Base-by-base conservation (phyloP, 2,113 vertebrate species). In the Hippopotamus amphibius region DNA sequence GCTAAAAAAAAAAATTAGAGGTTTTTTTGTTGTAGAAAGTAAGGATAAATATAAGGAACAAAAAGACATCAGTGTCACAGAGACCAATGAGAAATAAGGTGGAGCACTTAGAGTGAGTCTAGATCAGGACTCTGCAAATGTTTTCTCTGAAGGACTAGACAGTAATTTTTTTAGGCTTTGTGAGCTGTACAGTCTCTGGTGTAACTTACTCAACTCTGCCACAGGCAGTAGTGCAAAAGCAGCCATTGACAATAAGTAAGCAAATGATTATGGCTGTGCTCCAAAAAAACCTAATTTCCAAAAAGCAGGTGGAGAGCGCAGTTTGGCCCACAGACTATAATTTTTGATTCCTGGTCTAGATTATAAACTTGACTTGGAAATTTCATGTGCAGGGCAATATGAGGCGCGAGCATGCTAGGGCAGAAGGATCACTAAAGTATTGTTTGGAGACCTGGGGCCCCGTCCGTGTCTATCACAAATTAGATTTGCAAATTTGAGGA, bases 401-500 rank as follows among this genome's bases (percentile, higher is more conserved):
- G 85, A 55, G 37, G 26, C 55, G 17, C 69, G 16, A 90, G 17
- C 21, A 55, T 13, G 41, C 6, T 19, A 11, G 13, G 22, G 37
- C 28, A 17, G 41, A 50, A 66, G 50, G 26, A 79, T 43, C 15
- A 5, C 59, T 65, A 14, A 89, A 48, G 15, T 59, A n/a, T 53
- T 87, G 19, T 66, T 59, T 53, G n/a, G n/a, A 85, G 11, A 79
- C 30, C 53, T 77, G 48, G 11, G 14, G 28, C 72, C 33, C 55
- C 59, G 28, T 37, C 30, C 26, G 57, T 26, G 68, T n/a, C n/a
- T 30, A 10, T 72, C 61, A 53, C 41, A 74, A 50, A 69, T 94
- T 71, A 90, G 28, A 90, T 72, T 71, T 94, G 69, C 28, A 90
- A 93, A 93, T 87, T 63, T 21, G 21, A 90, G 63, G 41, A 95